A percentile compares a stretch with the other conserved stretches of the same genome.
These are phyloP conservation scores for Reticulitermes speratus DNA, from an alignment of 1,140 invertebrate species.

Conservation along the genomic window DNA sequence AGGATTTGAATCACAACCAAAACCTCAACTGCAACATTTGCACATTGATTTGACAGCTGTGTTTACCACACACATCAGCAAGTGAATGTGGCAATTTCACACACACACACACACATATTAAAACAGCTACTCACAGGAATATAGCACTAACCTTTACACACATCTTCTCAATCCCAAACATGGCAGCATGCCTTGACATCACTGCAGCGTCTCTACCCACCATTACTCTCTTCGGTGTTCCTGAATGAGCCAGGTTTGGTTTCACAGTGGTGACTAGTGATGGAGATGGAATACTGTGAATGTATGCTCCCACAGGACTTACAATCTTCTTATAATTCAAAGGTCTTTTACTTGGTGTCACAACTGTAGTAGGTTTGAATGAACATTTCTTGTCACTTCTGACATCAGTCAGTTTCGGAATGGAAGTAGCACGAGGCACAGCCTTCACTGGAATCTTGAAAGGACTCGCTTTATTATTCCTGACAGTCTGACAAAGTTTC, in stretches of 20 bases:
- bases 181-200: neutral
- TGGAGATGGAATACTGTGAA: neutral
- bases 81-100: no score
- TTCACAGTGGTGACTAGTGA: neutral
- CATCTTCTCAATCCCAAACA: neutral
- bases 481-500: no score
- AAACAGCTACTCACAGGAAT: neutral
- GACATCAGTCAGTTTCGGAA: neutral
- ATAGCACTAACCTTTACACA: neutral
- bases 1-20: no score
- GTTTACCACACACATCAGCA: no score
- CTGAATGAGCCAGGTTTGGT: neutral
- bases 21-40: no score
- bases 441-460: neutral
- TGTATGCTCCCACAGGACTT: constrained; percentile 2
- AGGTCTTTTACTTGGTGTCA: neutral
- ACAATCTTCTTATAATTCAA: neutral
- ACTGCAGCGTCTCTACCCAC: neutral
- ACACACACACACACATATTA: no score
- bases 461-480: neutral
- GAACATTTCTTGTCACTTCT: neutral
- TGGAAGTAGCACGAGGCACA: neutral
- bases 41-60: no score
- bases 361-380: neutral
- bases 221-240: neutral